Evolutionary conservation across 2,797 vertebrate genomes (phyloP).

Genomic region (Anisognathus igniventris): DNA sequence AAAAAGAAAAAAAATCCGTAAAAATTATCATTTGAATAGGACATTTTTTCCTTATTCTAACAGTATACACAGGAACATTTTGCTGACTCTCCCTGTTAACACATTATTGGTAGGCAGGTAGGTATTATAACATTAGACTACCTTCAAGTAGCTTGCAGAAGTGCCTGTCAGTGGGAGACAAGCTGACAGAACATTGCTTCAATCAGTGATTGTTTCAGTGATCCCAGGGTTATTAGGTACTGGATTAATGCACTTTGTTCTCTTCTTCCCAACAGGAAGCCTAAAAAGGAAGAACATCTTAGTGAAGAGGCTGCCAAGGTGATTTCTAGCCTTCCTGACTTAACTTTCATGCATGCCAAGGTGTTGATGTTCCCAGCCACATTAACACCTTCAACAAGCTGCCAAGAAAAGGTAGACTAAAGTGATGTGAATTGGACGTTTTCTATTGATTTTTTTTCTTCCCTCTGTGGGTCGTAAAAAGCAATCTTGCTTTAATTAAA

Average conservation of each 20-base stretch:
- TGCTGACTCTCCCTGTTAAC: not conserved
- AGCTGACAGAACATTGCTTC: constrained; percentile 1
- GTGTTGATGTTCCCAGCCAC: constrained; percentile 91
- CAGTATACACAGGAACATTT: not conserved
- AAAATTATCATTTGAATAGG: not conserved
- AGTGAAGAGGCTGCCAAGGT: constrained; percentile 83
- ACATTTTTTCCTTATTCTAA: not conserved
- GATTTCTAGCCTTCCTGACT: constrained; percentile 82
- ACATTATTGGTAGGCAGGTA: not conserved
- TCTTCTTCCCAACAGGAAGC: constrained; percentile 75
- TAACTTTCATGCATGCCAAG: constrained; percentile 91
- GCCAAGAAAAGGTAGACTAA: constrained; percentile 72
- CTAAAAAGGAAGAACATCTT: constrained; percentile 80
- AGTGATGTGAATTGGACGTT: constrained; percentile 63
- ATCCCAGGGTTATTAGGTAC: not conserved
- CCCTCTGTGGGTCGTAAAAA: constrained; percentile 60
- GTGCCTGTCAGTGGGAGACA: constrained; percentile 7
- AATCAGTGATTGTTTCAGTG: not conserved
- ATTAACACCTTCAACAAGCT: constrained; percentile 79
- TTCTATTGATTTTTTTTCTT: constrained; percentile 60
- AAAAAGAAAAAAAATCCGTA: not conserved
- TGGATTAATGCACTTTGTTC: constrained; percentile 38
- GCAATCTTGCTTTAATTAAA: constrained; percentile 75
- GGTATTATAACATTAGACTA: not conserved
- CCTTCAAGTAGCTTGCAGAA: constrained; percentile 1